Conservation (phyloP, 1,140 invertebrate genomes). For the Eciton burchellii region DNA sequence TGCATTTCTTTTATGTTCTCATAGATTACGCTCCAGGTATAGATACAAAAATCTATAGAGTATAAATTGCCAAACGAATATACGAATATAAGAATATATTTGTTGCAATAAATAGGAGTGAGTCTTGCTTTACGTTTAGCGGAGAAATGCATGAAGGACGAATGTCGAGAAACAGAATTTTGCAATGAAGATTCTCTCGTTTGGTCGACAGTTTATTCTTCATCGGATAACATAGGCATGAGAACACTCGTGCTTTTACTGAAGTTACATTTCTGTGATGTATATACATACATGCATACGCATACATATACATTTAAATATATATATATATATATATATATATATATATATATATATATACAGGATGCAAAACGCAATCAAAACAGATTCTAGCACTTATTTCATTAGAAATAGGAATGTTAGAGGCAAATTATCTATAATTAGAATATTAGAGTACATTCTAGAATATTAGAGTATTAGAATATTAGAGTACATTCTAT, state of each 20-base stretch:
- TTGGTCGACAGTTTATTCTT: conserved; percentile 70
- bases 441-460: too few relatives aligned
- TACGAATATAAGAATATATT: neutral
- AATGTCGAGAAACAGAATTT: conserved; percentile 41
- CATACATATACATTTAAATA: too few relatives aligned
- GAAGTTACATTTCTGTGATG: conserved; percentile 72
- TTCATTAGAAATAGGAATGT: too few relatives aligned
- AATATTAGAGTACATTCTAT: too few relatives aligned
- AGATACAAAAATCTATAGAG: neutral
- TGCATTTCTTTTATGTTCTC: conserved; percentile 74
- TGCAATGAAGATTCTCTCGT: conserved; percentile 63
- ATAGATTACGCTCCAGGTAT: conserved; percentile 74
- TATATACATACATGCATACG: conserved; percentile 47
- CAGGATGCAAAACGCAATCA: too few relatives aligned
- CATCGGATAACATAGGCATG: conserved; percentile 58
- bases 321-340: too few relatives aligned
- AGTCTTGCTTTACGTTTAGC: conserved; percentile 70
- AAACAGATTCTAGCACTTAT: too few relatives aligned
- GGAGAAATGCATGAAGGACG: conserved; percentile 72
- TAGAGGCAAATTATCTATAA: too few relatives aligned
- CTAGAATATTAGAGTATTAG: too few relatives aligned
- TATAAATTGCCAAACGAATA: neutral
- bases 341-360: too few relatives aligned
- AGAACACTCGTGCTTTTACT: conserved; percentile 65
- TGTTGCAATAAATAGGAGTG: conserved; percentile 62